These are phyloP conservation scores for Drosophila longiperda DNA, from an alignment of 2,888 invertebrate genomes.

Conservation along the genomic window DNA sequence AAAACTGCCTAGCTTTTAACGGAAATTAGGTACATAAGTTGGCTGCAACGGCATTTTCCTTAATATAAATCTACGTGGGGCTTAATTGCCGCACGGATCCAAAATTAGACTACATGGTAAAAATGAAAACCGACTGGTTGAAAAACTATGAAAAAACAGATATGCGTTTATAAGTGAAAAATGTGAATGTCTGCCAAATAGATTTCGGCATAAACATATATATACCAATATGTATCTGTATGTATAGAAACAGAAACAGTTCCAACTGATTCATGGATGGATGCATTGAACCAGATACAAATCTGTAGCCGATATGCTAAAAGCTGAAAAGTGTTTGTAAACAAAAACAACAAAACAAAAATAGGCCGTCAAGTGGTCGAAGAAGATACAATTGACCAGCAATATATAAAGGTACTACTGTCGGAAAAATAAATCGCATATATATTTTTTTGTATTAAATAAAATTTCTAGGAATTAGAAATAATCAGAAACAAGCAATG, in stretches of 20 bases:
- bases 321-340: constrained; percentile 62
- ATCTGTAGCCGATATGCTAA: constrained; percentile 49
- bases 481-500: background rate
- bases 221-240: background rate
- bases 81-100: constrained; percentile 67
- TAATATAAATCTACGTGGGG: constrained; percentile 33
- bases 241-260: constrained; percentile 11
- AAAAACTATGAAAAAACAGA: constrained; percentile 52
- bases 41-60: constrained; percentile 5
- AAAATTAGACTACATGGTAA: constrained; percentile 61
- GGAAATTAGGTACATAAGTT: constrained; percentile 31
- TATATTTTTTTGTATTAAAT: background rate
- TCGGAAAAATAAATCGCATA: background rate
- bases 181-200: constrained; percentile 42
- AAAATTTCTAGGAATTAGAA: background rate
- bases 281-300: constrained; percentile 35
- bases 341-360: constrained; percentile 42
- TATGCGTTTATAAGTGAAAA: constrained; percentile 39
- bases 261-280: constrained; percentile 38
- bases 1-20: constrained; percentile 26
- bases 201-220: constrained; percentile 36
- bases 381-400: constrained; percentile 2
- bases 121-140: constrained; percentile 18
- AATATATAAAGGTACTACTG: background rate
- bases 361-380: constrained; percentile 21